Evolutionary conservation across 2,888 invertebrate species (phyloP).

Genomic region (Branchinecta sandiegonensis): DNA sequence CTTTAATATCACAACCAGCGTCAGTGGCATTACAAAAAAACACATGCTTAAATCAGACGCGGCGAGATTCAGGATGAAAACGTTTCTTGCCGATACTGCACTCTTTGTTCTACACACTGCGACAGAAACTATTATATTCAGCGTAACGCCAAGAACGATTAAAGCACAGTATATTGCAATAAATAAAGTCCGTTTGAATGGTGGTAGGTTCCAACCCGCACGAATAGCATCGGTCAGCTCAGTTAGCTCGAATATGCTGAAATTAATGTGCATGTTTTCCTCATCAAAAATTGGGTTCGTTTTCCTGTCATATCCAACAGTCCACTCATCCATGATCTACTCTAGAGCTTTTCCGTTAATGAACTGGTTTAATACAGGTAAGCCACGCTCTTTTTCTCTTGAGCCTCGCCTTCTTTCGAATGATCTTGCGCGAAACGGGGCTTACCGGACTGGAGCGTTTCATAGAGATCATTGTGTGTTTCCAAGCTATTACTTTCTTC

Average conservation of each 20-base stretch:
- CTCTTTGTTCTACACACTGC: conserved; percentile 17
- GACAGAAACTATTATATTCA: conserved; percentile 9
- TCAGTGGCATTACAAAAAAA: conserved; percentile 41
- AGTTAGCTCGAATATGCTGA: background rate
- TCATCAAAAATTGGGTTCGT: no score
- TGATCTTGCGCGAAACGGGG: no score
- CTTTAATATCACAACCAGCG: conserved; percentile 37
- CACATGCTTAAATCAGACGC: conserved; percentile 40
- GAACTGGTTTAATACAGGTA: no score
- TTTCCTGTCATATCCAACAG: no score
- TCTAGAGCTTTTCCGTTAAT: no score
- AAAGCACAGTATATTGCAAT: conserved; percentile 17
- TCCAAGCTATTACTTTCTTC: no score
- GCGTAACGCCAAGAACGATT: conserved; percentile 2
- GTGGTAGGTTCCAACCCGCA: background rate
- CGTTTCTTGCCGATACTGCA: conserved; percentile 31
- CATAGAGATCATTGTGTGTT: no score
- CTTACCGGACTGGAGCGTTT: no score
- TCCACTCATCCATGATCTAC: no score
- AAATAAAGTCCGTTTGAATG: conserved; percentile 10
- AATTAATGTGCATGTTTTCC: background rate
- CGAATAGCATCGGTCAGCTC: background rate
- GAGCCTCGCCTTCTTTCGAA: no score
- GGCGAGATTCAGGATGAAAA: conserved; percentile 41
- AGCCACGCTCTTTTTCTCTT: no score